Evolutionary conservation across 2,113 vertebrate genomes (phyloP), one percentile per base, ranked within the genome.

Genomic region (Epinephelus fuscoguttatus): DNA sequence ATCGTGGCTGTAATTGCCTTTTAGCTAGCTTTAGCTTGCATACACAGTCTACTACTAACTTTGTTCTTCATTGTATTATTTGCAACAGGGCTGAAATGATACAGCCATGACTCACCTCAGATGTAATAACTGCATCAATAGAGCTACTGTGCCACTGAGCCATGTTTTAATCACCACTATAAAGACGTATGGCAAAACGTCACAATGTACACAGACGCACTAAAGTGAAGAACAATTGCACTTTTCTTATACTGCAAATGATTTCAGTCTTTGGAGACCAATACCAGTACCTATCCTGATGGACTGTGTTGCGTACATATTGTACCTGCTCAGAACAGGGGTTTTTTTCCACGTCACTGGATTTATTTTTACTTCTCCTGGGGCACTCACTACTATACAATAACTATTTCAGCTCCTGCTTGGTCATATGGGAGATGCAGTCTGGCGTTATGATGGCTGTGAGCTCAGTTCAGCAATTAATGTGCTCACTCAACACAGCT

Each of bases 381-480:
- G 85, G 81, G 83, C 71, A 75, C 68, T 62, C 70, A 61, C 21
- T 4, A 47, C 52, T 45, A 60, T 67, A 80, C 80, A 45, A 42
- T 64, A 57, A 63, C 25, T 68, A 62, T 79, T 89, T 70, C 64
- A 72, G 70, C 30, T 49, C 56, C 25, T 62, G 71, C 49, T 61
- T 76, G 70, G 73, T 77, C 47, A 64, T 81, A 88, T 71, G 57
- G 69, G 53, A 75, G 50, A 69, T 62, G 73, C 64, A 82, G 59
- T 72, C 25, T 81, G 68, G 74, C 56, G 76, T 76, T 53, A 15
- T 56, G 55, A 75, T 74, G 70, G 37, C 75, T 80, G 45, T 64
- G 33, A 70, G 56, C 68, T 81, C 47, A 73, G 21, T 75, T 70
- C 78, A 68, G 56, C 75, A 90, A 81, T 93, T 86, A 86, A 75